phyloP scores from a whole-genome alignment of 2,797 vertebrate genomes.

The Centroberyx gerrardi region DNA sequence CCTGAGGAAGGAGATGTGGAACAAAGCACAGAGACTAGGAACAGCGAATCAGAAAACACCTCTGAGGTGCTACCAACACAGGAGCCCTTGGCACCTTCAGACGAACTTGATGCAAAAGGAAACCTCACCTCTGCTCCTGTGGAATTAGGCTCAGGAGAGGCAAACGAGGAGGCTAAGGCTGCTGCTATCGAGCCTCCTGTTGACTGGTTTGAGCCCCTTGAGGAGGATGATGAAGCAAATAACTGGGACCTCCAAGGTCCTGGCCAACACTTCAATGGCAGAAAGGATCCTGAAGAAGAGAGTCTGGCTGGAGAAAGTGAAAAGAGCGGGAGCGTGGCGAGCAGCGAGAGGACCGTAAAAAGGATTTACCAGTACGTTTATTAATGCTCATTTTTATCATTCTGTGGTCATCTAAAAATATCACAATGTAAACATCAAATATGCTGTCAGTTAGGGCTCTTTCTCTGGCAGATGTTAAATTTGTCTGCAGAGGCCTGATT shows the following conservation, averaged over 20 bases:
- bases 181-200: conserved; percentile 62
- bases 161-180: conserved; percentile 35
- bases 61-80: conserved; percentile 4
- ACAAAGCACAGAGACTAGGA: conserved; percentile 34
- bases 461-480: no score
- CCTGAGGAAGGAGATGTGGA: conserved; percentile 39
- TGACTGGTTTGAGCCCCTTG: conserved; percentile 88
- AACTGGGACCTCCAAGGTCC: conserved; percentile 25
- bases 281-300: conserved; percentile 73
- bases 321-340: conserved; percentile 73
- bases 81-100: conserved; percentile 1
- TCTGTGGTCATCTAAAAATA: background rate
- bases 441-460: background rate
- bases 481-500: no score
- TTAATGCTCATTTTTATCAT: background rate
- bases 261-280: conserved; percentile 18
- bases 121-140: background rate
- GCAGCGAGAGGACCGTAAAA: conserved; percentile 66
- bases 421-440: background rate
- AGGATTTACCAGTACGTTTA: conserved; percentile 69
- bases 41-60: conserved; percentile 15
- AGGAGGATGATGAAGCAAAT: conserved; percentile 74
- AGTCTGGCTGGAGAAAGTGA: conserved; percentile 82
- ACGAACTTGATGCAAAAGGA: background rate
- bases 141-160: background rate